Percentiles rank a stretch among this genome's conserved stretches.
phyloP scores from a whole-genome alignment of 2,888 invertebrate species.

The Mimumesa dahlbomi region DNA sequence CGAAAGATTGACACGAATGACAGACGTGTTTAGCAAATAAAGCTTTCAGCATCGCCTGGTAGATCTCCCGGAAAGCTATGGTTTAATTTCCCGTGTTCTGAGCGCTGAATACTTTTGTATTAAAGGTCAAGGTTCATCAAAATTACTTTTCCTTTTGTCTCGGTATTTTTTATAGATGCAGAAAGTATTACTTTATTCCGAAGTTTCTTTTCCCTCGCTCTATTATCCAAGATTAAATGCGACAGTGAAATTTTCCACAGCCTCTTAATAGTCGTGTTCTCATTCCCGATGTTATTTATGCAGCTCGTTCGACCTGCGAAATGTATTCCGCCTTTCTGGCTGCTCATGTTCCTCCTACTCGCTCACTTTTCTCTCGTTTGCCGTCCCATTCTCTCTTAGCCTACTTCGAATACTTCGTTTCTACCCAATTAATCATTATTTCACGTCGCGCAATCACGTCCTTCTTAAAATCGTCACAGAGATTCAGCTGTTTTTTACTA shows the following conservation, averaged over 20 bases:
- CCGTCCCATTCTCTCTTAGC: not conserved
- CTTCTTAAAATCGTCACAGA: not conserved
- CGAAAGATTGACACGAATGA: too few relatives aligned
- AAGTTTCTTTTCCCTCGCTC: not conserved
- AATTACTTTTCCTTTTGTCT: too few relatives aligned
- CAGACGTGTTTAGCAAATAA: too few relatives aligned
- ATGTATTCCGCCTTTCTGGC: conserved; percentile 46
- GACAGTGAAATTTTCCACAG: conserved; percentile 19
- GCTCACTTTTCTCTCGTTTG: conserved; percentile 14
- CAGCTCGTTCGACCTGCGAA: conserved; percentile 23
- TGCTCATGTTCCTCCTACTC: conserved; percentile 29
- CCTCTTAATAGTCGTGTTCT: conserved; percentile 14
- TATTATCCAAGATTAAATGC: not conserved
- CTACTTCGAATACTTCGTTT: not conserved
- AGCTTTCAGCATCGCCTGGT: too few relatives aligned
- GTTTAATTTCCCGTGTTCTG: too few relatives aligned
- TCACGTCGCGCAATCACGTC: not conserved
- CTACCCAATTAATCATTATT: too few relatives aligned
- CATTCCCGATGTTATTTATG: conserved; percentile 32
- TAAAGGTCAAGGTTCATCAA: too few relatives aligned
- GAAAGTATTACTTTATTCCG: too few relatives aligned
- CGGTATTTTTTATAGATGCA: too few relatives aligned
- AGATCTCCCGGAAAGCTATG: too few relatives aligned
- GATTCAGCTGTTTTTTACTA: too few relatives aligned
- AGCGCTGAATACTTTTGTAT: too few relatives aligned